Evolutionary conservation across 2,797 vertebrate genomes (phyloP).

Genomic region (Jordanella pulchra): DNA sequence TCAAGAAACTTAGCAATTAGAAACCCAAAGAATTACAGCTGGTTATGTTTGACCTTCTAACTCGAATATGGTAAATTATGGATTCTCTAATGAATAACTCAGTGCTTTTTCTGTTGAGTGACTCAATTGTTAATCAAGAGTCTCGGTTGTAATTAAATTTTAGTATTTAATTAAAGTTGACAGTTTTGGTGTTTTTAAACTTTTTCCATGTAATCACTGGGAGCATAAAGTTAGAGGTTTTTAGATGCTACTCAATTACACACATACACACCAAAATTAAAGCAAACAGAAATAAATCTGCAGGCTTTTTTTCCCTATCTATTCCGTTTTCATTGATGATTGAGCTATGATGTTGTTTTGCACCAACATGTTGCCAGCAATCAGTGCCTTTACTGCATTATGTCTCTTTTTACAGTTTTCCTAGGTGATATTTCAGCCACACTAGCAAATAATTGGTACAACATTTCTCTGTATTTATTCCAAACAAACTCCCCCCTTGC

Average conservation of each 20-base stretch:
- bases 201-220: conserved; percentile 5
- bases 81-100: conserved; percentile 1
- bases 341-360: conserved; percentile 14
- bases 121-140: conserved; percentile 15
- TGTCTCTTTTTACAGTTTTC: conserved; percentile 1
- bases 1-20: background rate
- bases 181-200: background rate
- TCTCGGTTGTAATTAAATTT: conserved; percentile 5
- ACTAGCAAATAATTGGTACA: conserved; percentile 43
- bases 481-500: conserved; percentile 38
- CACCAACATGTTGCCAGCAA: conserved; percentile 20
- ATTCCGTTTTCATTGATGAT: conserved; percentile 26
- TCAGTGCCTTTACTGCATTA: conserved; percentile 8
- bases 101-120: conserved; percentile 18
- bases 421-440: conserved; percentile 29
- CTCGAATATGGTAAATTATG: conserved; percentile 1
- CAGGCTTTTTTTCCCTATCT: conserved; percentile 20
- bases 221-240: conserved; percentile 3
- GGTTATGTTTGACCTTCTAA: conserved; percentile 25
- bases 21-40: conserved; percentile 5
- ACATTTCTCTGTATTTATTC: conserved; percentile 32
- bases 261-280: conserved; percentile 9
- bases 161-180: conserved; percentile 16
- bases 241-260: background rate
- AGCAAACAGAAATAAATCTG: conserved; percentile 23